phyloP scores from a whole-genome alignment of 2,888 invertebrate genomes.

The Drosophila merina region DNA sequence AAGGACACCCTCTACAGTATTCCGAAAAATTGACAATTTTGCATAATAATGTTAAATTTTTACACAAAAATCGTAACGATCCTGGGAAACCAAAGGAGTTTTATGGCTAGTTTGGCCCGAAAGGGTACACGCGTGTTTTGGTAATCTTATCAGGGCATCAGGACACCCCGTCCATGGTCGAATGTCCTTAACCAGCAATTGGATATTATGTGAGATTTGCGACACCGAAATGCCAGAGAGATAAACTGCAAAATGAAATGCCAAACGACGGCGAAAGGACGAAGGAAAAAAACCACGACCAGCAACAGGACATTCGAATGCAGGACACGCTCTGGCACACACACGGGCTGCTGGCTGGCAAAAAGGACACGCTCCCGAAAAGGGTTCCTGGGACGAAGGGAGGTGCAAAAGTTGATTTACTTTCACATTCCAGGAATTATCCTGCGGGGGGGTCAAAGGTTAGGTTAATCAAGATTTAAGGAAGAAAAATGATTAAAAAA shows the following conservation, averaged over 20 bases:
- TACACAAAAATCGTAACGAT: conserved; percentile 33
- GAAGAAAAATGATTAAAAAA: too few species aligned
- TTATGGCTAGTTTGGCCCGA: neutral
- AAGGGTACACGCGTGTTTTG: neutral
- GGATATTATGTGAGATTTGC: conserved; percentile 46
- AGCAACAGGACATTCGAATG: conserved; percentile 8
- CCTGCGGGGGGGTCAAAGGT: too few species aligned
- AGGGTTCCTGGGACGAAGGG: conserved; percentile 7
- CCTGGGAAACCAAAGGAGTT: neutral
- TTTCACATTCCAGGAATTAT: conserved; percentile 11
- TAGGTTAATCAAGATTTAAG: too few species aligned
- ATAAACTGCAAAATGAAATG: conserved; percentile 45
- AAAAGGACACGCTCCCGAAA: conserved; percentile 5
- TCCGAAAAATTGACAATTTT: conserved; percentile 51
- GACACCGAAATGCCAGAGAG: conserved; percentile 40
- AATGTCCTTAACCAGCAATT: conserved; percentile 45
- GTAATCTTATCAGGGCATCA: conserved; percentile 26
- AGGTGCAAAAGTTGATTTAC: conserved; percentile 23
- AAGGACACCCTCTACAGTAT: conserved; percentile 12
- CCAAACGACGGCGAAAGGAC: conserved; percentile 33
- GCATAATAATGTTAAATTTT: conserved; percentile 60
- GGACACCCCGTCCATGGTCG: neutral
- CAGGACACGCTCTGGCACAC: conserved; percentile 9
- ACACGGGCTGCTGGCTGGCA: neutral
- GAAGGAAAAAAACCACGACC: conserved; percentile 1